These are phyloP conservation scores for Synanthedon tipuliformis DNA, from an alignment of 2,888 invertebrate genomes.

Conservation along the genomic window DNA sequence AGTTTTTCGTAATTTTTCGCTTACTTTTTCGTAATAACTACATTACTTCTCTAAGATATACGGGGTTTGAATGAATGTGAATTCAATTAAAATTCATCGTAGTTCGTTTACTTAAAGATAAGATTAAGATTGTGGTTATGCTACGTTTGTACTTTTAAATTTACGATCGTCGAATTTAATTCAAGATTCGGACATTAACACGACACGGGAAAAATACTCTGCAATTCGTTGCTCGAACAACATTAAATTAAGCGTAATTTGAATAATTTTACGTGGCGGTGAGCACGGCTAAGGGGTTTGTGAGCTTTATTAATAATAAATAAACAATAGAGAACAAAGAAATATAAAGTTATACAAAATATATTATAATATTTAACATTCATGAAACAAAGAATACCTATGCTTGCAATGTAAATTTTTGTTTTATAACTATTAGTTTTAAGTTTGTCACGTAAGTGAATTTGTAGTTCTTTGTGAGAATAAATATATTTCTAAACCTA, in stretches of 20 bases:
- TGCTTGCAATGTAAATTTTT: too few relatives aligned
- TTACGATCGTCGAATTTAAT: conserved; percentile 51
- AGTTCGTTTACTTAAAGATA: conserved; percentile 42
- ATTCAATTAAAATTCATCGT: conserved; percentile 35
- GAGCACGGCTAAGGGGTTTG: conserved; percentile 54
- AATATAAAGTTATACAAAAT: background rate
- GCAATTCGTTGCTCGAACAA: conserved; percentile 52
- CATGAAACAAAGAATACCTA: too few relatives aligned
- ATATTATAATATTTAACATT: too few relatives aligned
- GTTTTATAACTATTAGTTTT: too few relatives aligned
- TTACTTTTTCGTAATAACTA: too few relatives aligned
- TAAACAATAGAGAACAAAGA: conserved; percentile 16
- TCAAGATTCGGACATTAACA: conserved; percentile 50
- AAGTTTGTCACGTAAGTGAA: too few relatives aligned
- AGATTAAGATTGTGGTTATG: conserved; percentile 53
- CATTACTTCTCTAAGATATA: too few relatives aligned
- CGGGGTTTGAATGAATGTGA: background rate
- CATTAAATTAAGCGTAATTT: conserved; percentile 58
- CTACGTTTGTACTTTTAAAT: conserved; percentile 35
- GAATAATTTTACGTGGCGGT: conserved; percentile 59
- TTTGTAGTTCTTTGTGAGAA: too few relatives aligned
- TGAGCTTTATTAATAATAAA: conserved; percentile 30
- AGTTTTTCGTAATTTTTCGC: too few relatives aligned
- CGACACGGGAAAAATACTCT: conserved; percentile 45
- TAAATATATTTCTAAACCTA: too few relatives aligned